Base-by-base conservation (phyloP, 64 coral and sea anemone genomes). In the Montipora capricornis region DNA sequence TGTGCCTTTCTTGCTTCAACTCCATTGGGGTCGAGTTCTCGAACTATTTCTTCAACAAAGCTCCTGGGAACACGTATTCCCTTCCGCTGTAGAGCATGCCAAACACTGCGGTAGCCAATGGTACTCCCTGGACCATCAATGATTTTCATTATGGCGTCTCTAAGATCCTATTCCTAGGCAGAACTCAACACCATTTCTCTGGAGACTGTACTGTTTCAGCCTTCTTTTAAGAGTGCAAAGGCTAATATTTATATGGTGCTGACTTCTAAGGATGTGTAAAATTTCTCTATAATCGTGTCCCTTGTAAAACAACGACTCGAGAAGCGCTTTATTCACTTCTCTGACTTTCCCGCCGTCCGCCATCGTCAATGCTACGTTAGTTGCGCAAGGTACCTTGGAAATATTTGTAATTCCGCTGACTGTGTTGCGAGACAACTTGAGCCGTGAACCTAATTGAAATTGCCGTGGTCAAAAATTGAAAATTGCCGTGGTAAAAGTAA, bases 141-240 rank as follows among this genome's bases (percentile, higher is more conserved):
- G 3, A 89, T 55, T 58, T 89, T 12, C 71, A 71, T 14, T 20
- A 49, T 74, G 46, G 49, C 4, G n/a, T 76, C 49, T 76, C 87
- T 76, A 51, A 37, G 29, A 37, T 19, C 51, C 44, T 6, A 14
- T 24, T 19, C 51, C 44, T 6, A 14, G 67, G 49, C 76, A 29
- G 48, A 51, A 89, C 19, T 89, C 87, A 9, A 76, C 87, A 37
- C 47, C 76, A 57, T 89, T 89, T 60, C 87, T 75, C 11, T 61
- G 73, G 47, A 89, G 44, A 13, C 76, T 89, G 49, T 76, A 89
- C 44, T 74, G 37, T 20, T 89, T 89, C 19, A 89, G 73, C 87
- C 76, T 87, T 48, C 84, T 87, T 26, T 87, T 87, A 24, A 87
- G 84, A 3, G 60, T 44, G 20, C 84, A 10, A 87, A 89, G 87